phyloP scores from a whole-genome alignment of 2,888 invertebrate species.

The Drosophila formosana region DNA sequence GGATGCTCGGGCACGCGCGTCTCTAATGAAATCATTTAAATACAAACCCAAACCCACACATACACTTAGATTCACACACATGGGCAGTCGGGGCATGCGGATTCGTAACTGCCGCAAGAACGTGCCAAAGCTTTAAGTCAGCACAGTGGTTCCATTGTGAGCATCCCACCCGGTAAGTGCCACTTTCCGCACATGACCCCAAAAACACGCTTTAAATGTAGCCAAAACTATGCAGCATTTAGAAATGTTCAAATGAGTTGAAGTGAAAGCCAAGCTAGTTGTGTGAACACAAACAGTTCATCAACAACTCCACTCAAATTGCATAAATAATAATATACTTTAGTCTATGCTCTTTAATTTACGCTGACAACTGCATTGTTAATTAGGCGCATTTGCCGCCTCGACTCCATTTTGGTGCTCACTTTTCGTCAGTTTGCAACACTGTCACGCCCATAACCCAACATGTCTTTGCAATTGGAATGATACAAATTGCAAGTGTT shows the following conservation, averaged over 20 bases:
- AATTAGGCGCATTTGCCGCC: background rate
- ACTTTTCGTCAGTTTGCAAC: slow-evolving; percentile 25
- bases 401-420: background rate
- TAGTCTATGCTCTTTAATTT: too few species aligned
- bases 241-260: background rate
- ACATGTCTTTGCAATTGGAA: slow-evolving; percentile 21
- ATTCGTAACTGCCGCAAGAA: slow-evolving; percentile 50
- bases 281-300: too few species aligned
- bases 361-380: background rate
- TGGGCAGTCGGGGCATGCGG: slow-evolving; percentile 12
- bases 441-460: slow-evolving; percentile 29
- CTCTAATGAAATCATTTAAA: slow-evolving; percentile 78
- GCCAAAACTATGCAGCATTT: background rate
- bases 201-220: background rate
- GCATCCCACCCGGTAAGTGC: background rate
- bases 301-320: too few species aligned
- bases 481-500: slow-evolving; percentile 62
- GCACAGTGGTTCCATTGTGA: slow-evolving; percentile 14
- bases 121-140: slow-evolving; percentile 53
- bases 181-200: slow-evolving; percentile 16
- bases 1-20: slow-evolving; percentile 67
- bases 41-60: slow-evolving; percentile 52
- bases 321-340: too few species aligned
- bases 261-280: background rate
- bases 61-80: slow-evolving; percentile 9